Percentiles rank a stretch among this genome's conserved stretches.
These are phyloP conservation scores for Eupithecia pulchellata DNA, from an alignment of 2,888 invertebrate genomes.

Conservation along the genomic window DNA sequence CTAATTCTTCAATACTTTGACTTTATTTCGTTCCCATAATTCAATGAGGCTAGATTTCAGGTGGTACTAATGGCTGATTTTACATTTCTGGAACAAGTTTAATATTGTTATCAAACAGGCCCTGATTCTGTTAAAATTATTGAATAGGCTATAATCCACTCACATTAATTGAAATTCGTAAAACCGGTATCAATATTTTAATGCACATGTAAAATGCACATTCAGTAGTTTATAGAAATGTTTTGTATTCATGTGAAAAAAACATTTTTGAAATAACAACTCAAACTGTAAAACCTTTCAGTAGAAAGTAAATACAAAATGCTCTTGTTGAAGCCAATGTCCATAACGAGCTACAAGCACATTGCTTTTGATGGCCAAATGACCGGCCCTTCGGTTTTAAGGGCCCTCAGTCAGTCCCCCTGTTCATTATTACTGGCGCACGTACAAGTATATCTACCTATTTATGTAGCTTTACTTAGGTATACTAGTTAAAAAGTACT, in stretches of 20 bases:
- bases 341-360: conserved; percentile 49
- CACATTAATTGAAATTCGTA: not conserved
- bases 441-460: conserved; percentile 5
- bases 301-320: conserved; percentile 36
- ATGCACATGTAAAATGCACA: not conserved
- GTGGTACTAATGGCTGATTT: not conserved
- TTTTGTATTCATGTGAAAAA: not conserved
- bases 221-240: not conserved
- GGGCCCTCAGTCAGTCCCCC: conserved; percentile 56
- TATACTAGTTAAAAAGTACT: no score
- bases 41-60: not conserved
- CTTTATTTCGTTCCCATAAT: not conserved
- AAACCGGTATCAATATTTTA: not conserved
- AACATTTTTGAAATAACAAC: not conserved
- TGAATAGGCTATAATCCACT: not conserved
- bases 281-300: not conserved
- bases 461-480: not conserved
- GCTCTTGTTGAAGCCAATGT: conserved; percentile 48
- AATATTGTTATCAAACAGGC: not conserved
- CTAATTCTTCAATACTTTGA: not conserved
- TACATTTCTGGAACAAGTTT: not conserved
- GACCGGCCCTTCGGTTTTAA: conserved; percentile 55
- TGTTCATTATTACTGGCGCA: conserved; percentile 48
- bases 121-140: not conserved
- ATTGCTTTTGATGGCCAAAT: conserved; percentile 64